Evolutionary conservation across 2,113 vertebrate genomes (phyloP), one percentile per base, ranked within the genome.

Genomic region (Fukomys damarensis): DNA sequence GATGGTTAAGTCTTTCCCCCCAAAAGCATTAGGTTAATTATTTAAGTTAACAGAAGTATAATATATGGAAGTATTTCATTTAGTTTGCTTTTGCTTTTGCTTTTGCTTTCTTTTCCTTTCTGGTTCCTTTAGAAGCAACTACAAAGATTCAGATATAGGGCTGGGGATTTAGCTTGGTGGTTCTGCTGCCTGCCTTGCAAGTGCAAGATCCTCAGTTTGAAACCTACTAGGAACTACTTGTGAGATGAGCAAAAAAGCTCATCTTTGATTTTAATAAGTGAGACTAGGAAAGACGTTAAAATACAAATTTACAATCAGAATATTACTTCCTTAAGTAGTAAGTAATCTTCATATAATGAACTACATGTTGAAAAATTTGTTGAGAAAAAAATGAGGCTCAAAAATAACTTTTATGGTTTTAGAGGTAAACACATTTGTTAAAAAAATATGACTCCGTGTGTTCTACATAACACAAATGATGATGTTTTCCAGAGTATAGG

Each of bases 321-420:
- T 32, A 93, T 46, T 59, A 86, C 10, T 59, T 92, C 54, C 76
- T 87, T 81, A 91, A 94, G 54, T 86, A 49, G 30, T 81, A 93
- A 91, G 84, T 88, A 96, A 92, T 38, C 12, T 68, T 80, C 2
- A 30, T 20, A 82, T 26, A 46, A 68, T 84, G 59, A 89, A 65
- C 58, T 93, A 77, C 52, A 93, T 63, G 58, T 68, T 61, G 38
- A 32, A 90, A 94, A 91, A 76, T 22, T 54, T 90, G 14, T 93
- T 90, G 56, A 19, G 83, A 38, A 6, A 81, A 89, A 96, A 90
- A 38, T 43, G 17, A 76, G 35, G 49, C n/a, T 79, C 38, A 87
- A 49, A 82, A 17, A 32, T 72, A 49, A 26, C 22, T 70, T 11
- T 0, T 43, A 10, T 43, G 10, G 70, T 74, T 72, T 72, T 72